Percentiles rank a stretch among this genome's conserved stretches.
phyloP scores from a whole-genome alignment of 2,113 vertebrate genomes.

The Melanotaenia duboulayi region DNA sequence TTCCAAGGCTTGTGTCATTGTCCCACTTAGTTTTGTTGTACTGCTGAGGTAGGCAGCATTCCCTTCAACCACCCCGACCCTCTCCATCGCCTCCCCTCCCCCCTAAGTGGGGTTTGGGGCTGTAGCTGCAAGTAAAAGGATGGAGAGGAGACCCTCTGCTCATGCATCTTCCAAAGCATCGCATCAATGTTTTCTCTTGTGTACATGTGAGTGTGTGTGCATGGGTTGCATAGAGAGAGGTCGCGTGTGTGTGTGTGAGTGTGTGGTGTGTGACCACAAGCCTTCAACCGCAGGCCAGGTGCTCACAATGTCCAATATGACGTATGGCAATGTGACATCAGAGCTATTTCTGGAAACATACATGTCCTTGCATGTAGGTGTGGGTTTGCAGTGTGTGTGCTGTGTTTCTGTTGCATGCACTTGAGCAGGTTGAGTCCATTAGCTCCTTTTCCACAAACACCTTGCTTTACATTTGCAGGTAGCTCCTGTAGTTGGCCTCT shows the following conservation, averaged over 20 bases:
- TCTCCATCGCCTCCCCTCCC: not conserved
- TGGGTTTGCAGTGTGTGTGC: not conserved
- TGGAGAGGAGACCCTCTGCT: conserved; percentile 14
- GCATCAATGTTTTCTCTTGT: conserved; percentile 16
- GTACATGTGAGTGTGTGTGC: not conserved
- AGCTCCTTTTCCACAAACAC: conserved; percentile 10
- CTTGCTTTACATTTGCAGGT: conserved; percentile 1
- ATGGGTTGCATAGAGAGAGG: not conserved
- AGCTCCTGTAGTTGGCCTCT: conserved; percentile 2
- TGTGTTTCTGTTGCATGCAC: conserved; percentile 4
- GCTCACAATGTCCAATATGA: conserved; percentile 47
- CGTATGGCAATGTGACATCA: conserved; percentile 44
- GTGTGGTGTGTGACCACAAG: conserved; percentile 7
- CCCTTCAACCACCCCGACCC: not conserved
- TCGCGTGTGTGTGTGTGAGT: not conserved
- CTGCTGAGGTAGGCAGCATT: conserved; percentile 70
- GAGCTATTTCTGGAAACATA: conserved; percentile 46
- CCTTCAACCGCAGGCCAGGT: conserved; percentile 53
- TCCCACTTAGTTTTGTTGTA: conserved; percentile 72
- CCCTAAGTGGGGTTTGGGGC: conserved; percentile 6
- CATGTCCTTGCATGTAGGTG: conserved; percentile 30
- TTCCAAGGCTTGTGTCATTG: conserved; percentile 52
- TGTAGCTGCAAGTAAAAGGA: conserved; percentile 10
- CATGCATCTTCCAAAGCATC: conserved; percentile 59
- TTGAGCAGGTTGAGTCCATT: conserved; percentile 2